Percentiles rank a stretch among this genome's conserved stretches.
These are phyloP conservation scores for Steinernema feltiae DNA, from an alignment of 1,140 invertebrate species.

Conservation along the genomic window DNA sequence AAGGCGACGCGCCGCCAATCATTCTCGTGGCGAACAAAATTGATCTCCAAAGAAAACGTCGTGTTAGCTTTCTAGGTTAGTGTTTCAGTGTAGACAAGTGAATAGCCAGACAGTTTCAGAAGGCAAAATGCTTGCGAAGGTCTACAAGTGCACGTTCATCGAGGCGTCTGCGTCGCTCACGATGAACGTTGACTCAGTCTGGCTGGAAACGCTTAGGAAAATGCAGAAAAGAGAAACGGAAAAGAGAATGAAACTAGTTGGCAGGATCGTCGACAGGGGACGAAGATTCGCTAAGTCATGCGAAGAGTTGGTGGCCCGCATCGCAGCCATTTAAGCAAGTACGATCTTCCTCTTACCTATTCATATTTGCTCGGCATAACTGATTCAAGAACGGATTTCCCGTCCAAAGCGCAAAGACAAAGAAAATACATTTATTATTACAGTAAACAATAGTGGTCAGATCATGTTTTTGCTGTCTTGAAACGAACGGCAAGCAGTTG, in stretches of 20 bases:
- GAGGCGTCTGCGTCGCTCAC: constrained; percentile 45
- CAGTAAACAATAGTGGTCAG: not conserved
- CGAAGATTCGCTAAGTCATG: constrained; percentile 51
- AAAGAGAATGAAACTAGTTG: constrained; percentile 17
- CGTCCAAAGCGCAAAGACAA: no score
- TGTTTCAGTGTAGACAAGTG: not conserved
- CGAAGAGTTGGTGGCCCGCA: constrained; percentile 43
- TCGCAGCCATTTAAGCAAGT: constrained; percentile 33
- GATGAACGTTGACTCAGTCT: constrained; percentile 44
- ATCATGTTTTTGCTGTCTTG: not conserved
- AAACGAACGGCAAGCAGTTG: not conserved
- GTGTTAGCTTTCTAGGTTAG: constrained; percentile 41
- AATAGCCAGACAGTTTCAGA: constrained; percentile 34
- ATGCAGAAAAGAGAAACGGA: constrained; percentile 37
- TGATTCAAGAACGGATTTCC: no score
- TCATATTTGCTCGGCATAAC: no score
- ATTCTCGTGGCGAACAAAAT: constrained; percentile 48
- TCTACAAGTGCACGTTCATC: constrained; percentile 48
- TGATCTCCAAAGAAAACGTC: constrained; percentile 45
- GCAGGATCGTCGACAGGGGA: constrained; percentile 37
- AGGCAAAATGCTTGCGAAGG: constrained; percentile 52
- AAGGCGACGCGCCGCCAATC: constrained; percentile 25
- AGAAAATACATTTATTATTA: no score
- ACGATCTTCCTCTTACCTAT: not conserved
- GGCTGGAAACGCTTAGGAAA: constrained; percentile 44